phyloP scores from a whole-genome alignment of 2,797 vertebrate genomes.

The Simalia tracyae region DNA sequence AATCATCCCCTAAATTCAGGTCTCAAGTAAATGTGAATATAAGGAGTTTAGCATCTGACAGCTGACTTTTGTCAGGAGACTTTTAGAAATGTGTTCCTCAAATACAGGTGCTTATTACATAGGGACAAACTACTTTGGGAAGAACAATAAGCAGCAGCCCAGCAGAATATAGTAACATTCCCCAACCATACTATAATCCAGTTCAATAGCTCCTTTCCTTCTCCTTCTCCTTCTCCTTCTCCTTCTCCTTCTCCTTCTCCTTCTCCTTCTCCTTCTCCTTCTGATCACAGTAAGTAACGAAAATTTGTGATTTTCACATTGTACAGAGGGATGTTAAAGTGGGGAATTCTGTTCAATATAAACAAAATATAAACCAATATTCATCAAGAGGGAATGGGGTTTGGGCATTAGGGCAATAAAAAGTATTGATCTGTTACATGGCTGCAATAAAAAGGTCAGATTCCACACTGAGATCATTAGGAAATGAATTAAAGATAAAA shows the following conservation, averaged over 20 bases:
- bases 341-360: background rate
- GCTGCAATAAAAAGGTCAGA: background rate
- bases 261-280: background rate
- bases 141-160: background rate
- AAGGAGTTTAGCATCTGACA: background rate
- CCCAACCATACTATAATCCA: background rate
- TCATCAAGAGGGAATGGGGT: background rate
- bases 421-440: background rate
- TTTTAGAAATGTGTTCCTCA: background rate
- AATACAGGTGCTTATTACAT: background rate
- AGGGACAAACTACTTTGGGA: background rate
- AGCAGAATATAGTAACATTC: background rate
- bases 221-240: background rate
- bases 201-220: background rate
- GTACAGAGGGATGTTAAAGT: background rate
- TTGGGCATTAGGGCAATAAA: background rate
- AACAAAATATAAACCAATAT: background rate
- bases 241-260: background rate
- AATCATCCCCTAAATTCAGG: background rate
- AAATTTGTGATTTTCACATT: background rate
- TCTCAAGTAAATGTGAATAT: conserved; percentile 7
- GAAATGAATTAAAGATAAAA: background rate
- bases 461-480: background rate
- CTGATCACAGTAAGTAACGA: background rate
- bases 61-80: conserved; percentile 1